Conservation (phyloP, 2,888 invertebrate genomes). For the Gymnosoma rotundatum region DNA sequence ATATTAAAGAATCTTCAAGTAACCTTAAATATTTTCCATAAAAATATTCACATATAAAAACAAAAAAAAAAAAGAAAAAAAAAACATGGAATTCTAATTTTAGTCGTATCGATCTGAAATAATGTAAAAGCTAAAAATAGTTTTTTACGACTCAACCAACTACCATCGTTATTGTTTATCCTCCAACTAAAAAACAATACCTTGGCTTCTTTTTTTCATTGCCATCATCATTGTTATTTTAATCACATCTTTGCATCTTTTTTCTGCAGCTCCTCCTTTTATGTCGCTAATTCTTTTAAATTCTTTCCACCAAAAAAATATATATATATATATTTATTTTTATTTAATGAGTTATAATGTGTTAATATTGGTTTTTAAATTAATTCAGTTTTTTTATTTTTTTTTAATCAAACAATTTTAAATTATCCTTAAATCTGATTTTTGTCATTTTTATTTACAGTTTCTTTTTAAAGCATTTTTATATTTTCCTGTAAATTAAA, state of each 20-base stretch:
- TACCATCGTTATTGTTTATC: not conserved
- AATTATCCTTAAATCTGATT: constrained; percentile 14
- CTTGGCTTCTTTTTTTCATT: constrained; percentile 17
- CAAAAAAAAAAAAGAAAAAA: too few species aligned
- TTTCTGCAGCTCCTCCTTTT: not conserved
- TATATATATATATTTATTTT: not conserved
- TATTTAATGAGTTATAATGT: constrained; percentile 55
- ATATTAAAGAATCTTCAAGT: constrained; percentile 14
- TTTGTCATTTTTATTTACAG: not conserved
- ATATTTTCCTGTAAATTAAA: not conserved
- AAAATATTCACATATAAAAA: not conserved
- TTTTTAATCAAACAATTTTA: constrained; percentile 3
- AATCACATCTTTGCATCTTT: constrained; percentile 36
- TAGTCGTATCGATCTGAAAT: constrained; percentile 26
- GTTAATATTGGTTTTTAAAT: constrained; percentile 31
- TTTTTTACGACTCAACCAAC: constrained; percentile 11
- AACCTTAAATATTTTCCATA: constrained; percentile 33
- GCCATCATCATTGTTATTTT: constrained; percentile 28
- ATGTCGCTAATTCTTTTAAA: constrained; percentile 25
- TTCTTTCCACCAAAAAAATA: not conserved
- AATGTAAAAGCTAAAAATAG: constrained; percentile 57
- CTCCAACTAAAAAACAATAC: not conserved
- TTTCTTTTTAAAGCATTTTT: constrained; percentile 12
- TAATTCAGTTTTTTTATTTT: constrained; percentile 37
- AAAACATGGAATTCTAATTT: constrained; percentile 57